phyloP scores from a whole-genome alignment of 2,113 vertebrate genomes.

The Azemiops feae region DNA sequence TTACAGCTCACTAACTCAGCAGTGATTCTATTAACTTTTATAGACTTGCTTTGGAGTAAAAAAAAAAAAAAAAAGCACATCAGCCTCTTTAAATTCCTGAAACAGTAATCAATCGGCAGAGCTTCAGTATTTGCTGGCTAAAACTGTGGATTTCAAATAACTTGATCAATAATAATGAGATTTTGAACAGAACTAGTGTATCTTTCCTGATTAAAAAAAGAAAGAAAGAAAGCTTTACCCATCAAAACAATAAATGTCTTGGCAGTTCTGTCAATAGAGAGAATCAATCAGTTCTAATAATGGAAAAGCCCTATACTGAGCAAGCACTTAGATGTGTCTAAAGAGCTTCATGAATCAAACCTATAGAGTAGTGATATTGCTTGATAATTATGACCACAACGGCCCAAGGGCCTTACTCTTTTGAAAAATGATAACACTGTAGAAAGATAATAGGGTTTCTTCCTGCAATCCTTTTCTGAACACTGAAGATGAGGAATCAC shows the following conservation, averaged over 20 bases:
- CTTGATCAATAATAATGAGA: not conserved
- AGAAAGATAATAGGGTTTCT: not conserved
- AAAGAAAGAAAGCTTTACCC: not conserved
- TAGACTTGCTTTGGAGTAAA: constrained; percentile 6
- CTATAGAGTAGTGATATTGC: not conserved
- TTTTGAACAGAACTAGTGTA: not conserved
- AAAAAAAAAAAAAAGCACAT: not conserved
- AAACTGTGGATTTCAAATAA: not conserved
- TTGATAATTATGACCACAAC: not conserved
- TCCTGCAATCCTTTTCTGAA: not conserved
- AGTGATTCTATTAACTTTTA: not conserved
- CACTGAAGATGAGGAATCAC: not conserved
- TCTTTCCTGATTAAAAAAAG: not conserved
- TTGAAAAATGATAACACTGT: not conserved
- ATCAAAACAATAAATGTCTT: not conserved
- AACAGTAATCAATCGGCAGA: not conserved
- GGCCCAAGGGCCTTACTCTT: not conserved
- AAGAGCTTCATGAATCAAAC: not conserved
- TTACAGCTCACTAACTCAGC: constrained; percentile 8
- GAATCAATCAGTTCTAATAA: not conserved
- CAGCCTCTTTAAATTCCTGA: not conserved
- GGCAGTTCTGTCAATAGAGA: not conserved
- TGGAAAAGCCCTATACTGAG: not conserved
- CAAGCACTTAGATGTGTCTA: not conserved
- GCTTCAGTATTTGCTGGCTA: not conserved